Evolutionary conservation across 1,140 invertebrate genomes (phyloP).

Genomic region (Sycophila sp.): DNA sequence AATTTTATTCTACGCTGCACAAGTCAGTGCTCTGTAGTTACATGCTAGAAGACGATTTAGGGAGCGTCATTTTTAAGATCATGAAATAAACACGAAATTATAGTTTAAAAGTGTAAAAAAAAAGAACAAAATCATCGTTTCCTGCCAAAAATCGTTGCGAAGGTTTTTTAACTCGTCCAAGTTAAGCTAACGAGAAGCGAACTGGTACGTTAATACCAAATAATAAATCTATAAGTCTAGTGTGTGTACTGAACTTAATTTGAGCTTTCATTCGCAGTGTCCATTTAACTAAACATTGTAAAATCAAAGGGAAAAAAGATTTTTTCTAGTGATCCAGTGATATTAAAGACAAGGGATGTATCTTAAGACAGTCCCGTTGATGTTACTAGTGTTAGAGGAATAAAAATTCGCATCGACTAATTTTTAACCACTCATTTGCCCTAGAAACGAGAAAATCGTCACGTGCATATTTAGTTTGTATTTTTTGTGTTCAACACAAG

Average conservation of each 20-base stretch:
- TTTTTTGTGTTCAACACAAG: conserved; percentile 27
- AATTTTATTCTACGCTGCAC: conserved; percentile 9
- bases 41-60: background rate
- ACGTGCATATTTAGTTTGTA: conserved; percentile 20
- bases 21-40: background rate
- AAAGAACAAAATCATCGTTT: conserved; percentile 17
- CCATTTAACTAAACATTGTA: conserved; percentile 18
- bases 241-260: conserved; percentile 22
- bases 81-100: conserved; percentile 6
- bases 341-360: conserved; percentile 19
- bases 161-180: conserved; percentile 32
- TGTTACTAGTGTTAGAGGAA: conserved; percentile 21
- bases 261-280: conserved; percentile 29
- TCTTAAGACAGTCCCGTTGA: conserved; percentile 3
- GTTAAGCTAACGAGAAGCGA: conserved; percentile 16
- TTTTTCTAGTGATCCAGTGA: conserved; percentile 27
- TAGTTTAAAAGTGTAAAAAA: conserved; percentile 6
- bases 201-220: conserved; percentile 33
- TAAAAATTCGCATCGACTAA: conserved; percentile 35
- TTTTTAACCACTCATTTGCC: conserved; percentile 17
- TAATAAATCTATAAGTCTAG: conserved; percentile 32
- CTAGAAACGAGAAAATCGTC: conserved; percentile 23
- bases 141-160: conserved; percentile 30
- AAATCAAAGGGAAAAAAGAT: conserved; percentile 14
- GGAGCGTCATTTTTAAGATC: background rate